Evolutionary conservation across 2,797 vertebrate species (phyloP), one percentile per base, ranked within the genome.

Genomic region (Lophotriccus pileatus): DNA sequence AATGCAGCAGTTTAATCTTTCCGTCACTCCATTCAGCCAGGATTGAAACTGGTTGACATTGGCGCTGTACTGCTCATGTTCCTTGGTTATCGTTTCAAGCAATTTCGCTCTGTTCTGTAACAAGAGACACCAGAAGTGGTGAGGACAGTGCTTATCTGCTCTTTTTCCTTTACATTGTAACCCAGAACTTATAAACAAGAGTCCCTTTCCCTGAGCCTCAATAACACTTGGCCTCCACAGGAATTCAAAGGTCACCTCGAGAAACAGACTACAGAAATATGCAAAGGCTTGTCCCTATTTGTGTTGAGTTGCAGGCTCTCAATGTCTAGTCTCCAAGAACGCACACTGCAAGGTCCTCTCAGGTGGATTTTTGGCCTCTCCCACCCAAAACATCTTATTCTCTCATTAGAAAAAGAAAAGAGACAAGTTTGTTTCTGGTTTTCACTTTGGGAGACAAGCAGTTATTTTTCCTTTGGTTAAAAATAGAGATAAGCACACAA

Each of bases 11-110:
- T 97, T 98, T 28, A 99, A 96, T 94, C 98, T 98, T 91, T 98
- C 98, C 30, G 97, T 98, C 95, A 98, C 98, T 6, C 94, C 96
- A 55, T 97, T 96, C 94, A 99, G 98, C 99, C 99, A 99, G 6
- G 84, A 96, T 82, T 98, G 98, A 96, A 99, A 99, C 93, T 97
- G 97, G 23, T 98, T 97, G 89, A 98, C 73, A 0, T 85, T 89
- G 28, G 91, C 22, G 41, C 97, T 98, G 97, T 98, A 98, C 15
- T 44, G 95, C 95, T 98, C 98, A 3, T 99, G 99, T 63, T 99
- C 98, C 83, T 96, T 98, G 21, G 98, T 98, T 56, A 99, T 97
- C 91, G 96, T 98, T 94, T 98, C 97, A 86, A 99, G 98, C 94
- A 98, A 89, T 28, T 89, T 60, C 91, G 99, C 98, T 67, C 98